These are phyloP conservation scores for Schizopygopsis malacanthus DNA, from an alignment of 2,797 vertebrate species.

Conservation along the genomic window DNA sequence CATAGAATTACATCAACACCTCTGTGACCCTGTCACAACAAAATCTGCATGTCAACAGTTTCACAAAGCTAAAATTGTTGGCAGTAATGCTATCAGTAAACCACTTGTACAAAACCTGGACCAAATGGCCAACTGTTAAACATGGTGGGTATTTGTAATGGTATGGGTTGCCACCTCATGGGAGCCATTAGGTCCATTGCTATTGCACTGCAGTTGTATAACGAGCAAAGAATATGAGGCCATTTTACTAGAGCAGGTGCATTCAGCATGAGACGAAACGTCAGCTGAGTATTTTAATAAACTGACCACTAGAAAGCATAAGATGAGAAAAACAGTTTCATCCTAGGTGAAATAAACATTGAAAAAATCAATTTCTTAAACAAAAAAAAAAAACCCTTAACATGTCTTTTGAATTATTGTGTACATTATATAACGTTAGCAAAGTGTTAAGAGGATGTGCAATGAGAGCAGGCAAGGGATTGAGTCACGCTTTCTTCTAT, in stretches of 20 bases:
- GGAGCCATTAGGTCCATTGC: slow-evolving; percentile 17
- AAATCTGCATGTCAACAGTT: slow-evolving; percentile 24
- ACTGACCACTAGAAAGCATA: neutral
- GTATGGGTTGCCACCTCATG: slow-evolving; percentile 8
- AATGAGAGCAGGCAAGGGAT: slow-evolving; percentile 59
- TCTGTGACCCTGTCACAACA: slow-evolving; percentile 23
- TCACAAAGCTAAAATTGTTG: slow-evolving; percentile 8
- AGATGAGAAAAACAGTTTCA: neutral
- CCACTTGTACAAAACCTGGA: slow-evolving; percentile 40
- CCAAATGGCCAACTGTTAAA: slow-evolving; percentile 31
- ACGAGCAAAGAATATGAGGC: slow-evolving; percentile 27
- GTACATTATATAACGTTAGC: neutral
- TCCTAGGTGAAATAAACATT: neutral
- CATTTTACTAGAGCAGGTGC: slow-evolving; percentile 9
- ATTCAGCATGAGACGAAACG: neutral
- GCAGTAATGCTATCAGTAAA: slow-evolving; percentile 19
- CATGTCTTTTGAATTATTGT: neutral
- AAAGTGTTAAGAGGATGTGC: slow-evolving; percentile 39
- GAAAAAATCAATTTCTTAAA: neutral
- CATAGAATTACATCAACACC: slow-evolving; percentile 7
- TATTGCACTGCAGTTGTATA: neutral
- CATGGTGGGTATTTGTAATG: slow-evolving; percentile 1
- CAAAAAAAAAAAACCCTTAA: neutral
- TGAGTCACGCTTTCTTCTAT: slow-evolving; percentile 62
- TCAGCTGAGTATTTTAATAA: slow-evolving; percentile 9